Evolutionary conservation across 2,113 vertebrate species (phyloP).

Genomic region (Saguinus imperator): DNA sequence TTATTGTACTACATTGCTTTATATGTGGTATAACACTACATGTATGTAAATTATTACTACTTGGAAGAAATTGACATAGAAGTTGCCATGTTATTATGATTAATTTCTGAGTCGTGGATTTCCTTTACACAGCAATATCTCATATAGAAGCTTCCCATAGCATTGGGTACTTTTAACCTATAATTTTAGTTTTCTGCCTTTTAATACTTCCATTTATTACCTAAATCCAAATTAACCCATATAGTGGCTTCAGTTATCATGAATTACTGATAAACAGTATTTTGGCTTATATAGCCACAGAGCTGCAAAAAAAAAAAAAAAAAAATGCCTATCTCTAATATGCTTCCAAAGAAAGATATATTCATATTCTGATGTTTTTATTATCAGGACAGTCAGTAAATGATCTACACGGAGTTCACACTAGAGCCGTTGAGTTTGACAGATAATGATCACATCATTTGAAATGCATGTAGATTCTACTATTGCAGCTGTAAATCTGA

Average conservation of each 20-base stretch:
- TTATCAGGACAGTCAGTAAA: slow-evolving; percentile 46
- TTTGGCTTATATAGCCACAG: slow-evolving; percentile 64
- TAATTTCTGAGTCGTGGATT: background rate
- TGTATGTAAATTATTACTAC: background rate
- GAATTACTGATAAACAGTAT: slow-evolving; percentile 77
- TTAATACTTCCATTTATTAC: slow-evolving; percentile 72
- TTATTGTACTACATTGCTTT: background rate
- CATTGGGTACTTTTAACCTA: background rate
- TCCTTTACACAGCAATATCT: background rate
- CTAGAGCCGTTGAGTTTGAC: slow-evolving; percentile 49
- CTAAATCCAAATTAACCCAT: slow-evolving; percentile 67
- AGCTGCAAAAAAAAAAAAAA: slow-evolving; percentile 37
- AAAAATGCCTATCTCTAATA: slow-evolving; percentile 24
- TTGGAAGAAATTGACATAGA: background rate
- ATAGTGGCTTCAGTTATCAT: slow-evolving; percentile 57
- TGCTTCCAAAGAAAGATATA: background rate
- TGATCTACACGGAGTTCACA: slow-evolving; percentile 65
- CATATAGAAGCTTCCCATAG: background rate
- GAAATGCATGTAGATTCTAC: slow-evolving; percentile 55
- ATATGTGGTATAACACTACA: background rate
- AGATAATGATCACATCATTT: slow-evolving; percentile 66
- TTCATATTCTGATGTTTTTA: slow-evolving; percentile 63
- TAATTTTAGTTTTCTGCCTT: slow-evolving; percentile 50
- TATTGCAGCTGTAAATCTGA: slow-evolving; percentile 78
- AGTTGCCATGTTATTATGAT: background rate